Base-by-base conservation (phyloP, 2,797 vertebrate genomes). In the Cyprinodon diabolis region DNA sequence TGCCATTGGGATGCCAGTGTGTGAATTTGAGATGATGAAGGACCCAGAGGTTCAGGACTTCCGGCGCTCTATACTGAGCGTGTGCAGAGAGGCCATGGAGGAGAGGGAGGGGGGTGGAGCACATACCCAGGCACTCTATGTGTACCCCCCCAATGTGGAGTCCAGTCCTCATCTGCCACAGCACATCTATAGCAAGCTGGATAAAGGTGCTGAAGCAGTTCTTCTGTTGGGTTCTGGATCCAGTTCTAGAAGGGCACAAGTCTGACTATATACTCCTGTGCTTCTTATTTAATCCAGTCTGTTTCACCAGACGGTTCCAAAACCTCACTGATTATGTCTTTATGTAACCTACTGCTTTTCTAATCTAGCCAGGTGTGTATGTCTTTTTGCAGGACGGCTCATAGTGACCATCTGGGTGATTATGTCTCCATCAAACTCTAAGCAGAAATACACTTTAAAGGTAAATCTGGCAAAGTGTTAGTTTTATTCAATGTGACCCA, bases 361-460 rank as follows among this genome's bases (percentile, higher is more conserved):
- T 66, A 4, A 23, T 48, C 45, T 71, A 12, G n/a, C 3, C 15
- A 25, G 8, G 30, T 15, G 35, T 72, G 8, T 23, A 15, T 68
- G 13, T 72, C 3, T 72, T 17, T 80, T 63, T 67, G 9, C 82
- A 96, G 95, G 95, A 4, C 90, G 94, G 73, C 76, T 96, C 76
- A 96, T 96, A 0, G 94, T 96, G 30, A 95, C 94, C 17, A 95
- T 96, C 83, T 96, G 95, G 95, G 95, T 96, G 62, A 95, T 96
- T 6, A 94, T 96, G 72, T 95, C 94, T 67, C 95, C 95, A 0
- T 95, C 94, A 0, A 96, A 96, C 86, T 93, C 95, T 72, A 95
- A 96, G 87, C 95, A 96, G 90, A 96, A 96, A 71, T 95, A 96
- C 89, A 96, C 95, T 0, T 77, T 93, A 19, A 93, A 93, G 91